A percentile compares a stretch with the other conserved stretches of the same genome.
These are phyloP conservation scores for Erpornis zantholeuca DNA, from an alignment of 2,113 vertebrate genomes.

Conservation along the genomic window DNA sequence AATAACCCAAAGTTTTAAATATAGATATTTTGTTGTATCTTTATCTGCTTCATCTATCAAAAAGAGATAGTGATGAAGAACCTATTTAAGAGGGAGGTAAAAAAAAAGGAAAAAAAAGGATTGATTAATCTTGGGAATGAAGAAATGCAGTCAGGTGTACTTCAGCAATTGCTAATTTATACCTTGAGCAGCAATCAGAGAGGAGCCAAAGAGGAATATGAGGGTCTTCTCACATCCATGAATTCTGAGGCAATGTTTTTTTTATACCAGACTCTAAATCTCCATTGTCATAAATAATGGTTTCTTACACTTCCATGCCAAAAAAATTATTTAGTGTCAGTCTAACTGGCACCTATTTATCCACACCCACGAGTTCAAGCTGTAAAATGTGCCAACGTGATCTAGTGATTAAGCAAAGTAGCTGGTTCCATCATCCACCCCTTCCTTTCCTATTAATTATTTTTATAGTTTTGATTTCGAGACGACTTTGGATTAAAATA, in stretches of 20 bases:
- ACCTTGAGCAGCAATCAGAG: background rate
- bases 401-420: constrained; percentile 71
- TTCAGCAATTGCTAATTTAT: constrained; percentile 16
- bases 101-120: background rate
- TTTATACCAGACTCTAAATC: constrained; percentile 6
- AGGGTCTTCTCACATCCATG: background rate
- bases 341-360: constrained; percentile 51
- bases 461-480: constrained; percentile 61
- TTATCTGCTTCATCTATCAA: constrained; percentile 58
- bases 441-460: constrained; percentile 52
- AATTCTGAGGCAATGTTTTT: background rate
- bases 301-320: constrained; percentile 3
- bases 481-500: constrained; percentile 62
- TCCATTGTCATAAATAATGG: background rate
- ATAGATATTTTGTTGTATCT: constrained; percentile 59
- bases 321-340: constrained; percentile 45
- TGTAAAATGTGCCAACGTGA: constrained; percentile 52
- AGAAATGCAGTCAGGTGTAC: constrained; percentile 12
- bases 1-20: constrained; percentile 81
- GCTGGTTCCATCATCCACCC: constrained; percentile 41
- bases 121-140: background rate
- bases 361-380: constrained; percentile 35
- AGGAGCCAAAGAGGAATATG: background rate
- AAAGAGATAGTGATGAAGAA: background rate
- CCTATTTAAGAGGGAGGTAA: background rate